Percentiles rank a stretch among this genome's conserved stretches.
These are phyloP conservation scores for Priocnemis perturbator DNA, from an alignment of 2,888 invertebrate species.

Conservation along the genomic window DNA sequence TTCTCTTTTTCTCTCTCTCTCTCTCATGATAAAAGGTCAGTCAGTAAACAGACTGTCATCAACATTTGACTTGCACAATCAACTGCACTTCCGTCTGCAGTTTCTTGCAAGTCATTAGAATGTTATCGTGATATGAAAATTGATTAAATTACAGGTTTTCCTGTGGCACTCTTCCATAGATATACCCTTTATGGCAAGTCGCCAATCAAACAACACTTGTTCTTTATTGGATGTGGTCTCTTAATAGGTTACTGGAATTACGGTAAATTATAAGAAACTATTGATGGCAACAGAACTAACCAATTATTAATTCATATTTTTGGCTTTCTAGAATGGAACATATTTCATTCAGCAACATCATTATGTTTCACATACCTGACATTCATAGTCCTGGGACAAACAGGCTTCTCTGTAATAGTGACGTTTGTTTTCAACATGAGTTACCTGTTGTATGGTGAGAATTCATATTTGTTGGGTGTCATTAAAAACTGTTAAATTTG, in stretches of 20 bases:
- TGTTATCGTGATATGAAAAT: constrained; percentile 20
- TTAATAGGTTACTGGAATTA: constrained; percentile 90
- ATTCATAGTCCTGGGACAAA: constrained; percentile 81
- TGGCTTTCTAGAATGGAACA: constrained; percentile 77
- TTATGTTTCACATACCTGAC: constrained; percentile 84
- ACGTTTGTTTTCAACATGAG: constrained; percentile 89
- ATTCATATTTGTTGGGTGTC: constrained; percentile 7
- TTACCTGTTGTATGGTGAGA: constrained; percentile 82
- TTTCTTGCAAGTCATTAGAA: background rate
- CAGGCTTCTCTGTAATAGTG: constrained; percentile 80
- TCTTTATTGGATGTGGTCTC: constrained; percentile 84
- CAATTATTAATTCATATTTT: constrained; percentile 8
- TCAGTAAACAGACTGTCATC: too few species aligned
- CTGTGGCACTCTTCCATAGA: constrained; percentile 82
- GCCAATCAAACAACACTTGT: constrained; percentile 82
- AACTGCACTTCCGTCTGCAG: background rate
- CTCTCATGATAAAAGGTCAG: too few species aligned
- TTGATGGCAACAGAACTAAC: background rate
- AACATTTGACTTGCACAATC: too few species aligned
- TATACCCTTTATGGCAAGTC: constrained; percentile 78
- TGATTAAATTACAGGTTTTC: constrained; percentile 79
- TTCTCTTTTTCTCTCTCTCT: background rate
- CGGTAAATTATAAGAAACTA: constrained; percentile 77
- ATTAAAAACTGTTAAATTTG: constrained; percentile 5
- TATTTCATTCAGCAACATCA: constrained; percentile 86